A percentile compares a stretch with the other conserved stretches of the same genome.
Conservation (phyloP, 2,113 vertebrate species). For the Microtus richardsoni region DNA sequence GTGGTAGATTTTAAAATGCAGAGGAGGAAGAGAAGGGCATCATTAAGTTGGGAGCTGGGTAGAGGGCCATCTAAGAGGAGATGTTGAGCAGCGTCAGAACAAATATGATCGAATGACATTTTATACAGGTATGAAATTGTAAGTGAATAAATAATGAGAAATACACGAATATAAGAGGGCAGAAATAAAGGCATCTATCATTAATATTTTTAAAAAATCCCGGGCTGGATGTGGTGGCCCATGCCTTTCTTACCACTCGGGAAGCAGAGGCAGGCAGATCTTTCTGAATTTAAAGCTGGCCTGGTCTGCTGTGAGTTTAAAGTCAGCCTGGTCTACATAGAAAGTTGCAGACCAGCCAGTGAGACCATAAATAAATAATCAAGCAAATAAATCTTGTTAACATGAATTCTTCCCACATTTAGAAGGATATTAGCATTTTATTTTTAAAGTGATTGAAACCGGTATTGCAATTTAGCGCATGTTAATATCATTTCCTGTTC, state of each 20-base stretch:
- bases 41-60: too few relatives aligned
- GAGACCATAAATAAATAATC: neutral
- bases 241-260: too few relatives aligned
- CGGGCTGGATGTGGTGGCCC: neutral
- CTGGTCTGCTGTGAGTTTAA: neutral
- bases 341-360: neutral
- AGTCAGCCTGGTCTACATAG: neutral
- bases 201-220: neutral
- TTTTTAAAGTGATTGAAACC: neutral
- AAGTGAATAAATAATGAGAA: neutral
- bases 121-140: neutral
- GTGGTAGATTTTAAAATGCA: neutral
- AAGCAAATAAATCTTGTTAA: neutral
- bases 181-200: neutral
- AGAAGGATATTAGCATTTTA: neutral
- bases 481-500: neutral
- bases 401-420: neutral
- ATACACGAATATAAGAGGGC: neutral
- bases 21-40: neutral
- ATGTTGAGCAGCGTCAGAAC: too few relatives aligned
- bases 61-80: neutral
- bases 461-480: neutral
- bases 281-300: neutral
- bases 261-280: neutral
- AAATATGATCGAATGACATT: neutral